Conservation (phyloP, 2,113 vertebrate species). For the Telmatochromis brachygnathus region DNA sequence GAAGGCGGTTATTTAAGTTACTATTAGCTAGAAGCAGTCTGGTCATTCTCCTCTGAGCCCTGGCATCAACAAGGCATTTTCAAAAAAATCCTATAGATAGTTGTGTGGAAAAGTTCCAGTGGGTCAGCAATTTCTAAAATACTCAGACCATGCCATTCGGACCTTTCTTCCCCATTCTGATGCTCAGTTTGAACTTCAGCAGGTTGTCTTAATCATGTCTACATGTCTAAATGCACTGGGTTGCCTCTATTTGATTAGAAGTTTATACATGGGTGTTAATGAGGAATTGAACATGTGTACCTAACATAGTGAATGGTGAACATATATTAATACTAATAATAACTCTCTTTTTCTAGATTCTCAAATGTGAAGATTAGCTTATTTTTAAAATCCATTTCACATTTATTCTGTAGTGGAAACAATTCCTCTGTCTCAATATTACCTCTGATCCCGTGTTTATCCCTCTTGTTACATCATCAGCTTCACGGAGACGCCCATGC, state of each 20-base stretch:
- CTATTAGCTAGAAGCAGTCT: neutral
- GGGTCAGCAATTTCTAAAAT: neutral
- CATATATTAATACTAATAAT: neutral
- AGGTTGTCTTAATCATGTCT: neutral
- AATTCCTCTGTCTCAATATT: neutral
- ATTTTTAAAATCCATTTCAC: neutral
- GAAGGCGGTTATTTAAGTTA: neutral
- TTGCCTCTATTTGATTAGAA: neutral
- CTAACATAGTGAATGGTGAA: neutral
- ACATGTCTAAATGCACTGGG: neutral
- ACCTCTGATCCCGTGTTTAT: neutral
- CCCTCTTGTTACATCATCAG: conserved; percentile 51
- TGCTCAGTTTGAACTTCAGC: neutral
- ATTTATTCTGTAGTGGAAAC: neutral
- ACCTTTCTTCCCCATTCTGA: neutral
- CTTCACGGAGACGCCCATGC: conserved; percentile 90
- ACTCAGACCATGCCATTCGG: neutral
- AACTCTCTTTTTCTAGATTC: neutral
- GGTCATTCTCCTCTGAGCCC: neutral
- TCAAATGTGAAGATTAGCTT: neutral
- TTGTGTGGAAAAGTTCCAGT: neutral
- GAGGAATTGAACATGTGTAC: neutral
- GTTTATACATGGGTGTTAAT: neutral
- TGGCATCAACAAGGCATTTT: neutral
- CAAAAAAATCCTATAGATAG: neutral